These are phyloP conservation scores for Thaleichthys pacificus DNA, from an alignment of 2,797 vertebrate species.

Conservation along the genomic window DNA sequence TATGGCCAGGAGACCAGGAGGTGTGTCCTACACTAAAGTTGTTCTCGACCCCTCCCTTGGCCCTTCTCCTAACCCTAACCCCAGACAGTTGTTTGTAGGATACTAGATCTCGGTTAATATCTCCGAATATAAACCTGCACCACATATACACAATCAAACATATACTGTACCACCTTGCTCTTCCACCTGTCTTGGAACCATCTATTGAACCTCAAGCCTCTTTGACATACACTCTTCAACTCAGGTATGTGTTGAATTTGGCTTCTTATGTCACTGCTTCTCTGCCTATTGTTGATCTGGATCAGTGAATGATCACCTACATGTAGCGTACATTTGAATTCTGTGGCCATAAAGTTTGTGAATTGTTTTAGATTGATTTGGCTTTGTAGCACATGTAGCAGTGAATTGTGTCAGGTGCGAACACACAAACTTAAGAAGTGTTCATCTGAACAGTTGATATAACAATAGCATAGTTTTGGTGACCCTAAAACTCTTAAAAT, in stretches of 20 bases:
- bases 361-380: conserved; percentile 15
- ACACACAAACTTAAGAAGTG: not conserved
- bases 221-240: conserved; percentile 18
- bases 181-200: conserved; percentile 26
- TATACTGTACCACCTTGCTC: conserved; percentile 24
- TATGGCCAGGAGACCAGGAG: conserved; percentile 57
- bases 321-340: not conserved
- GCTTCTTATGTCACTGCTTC: conserved; percentile 11
- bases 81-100: conserved; percentile 55
- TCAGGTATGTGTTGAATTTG: conserved; percentile 59
- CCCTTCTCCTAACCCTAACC: conserved; percentile 62
- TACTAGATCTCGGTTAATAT: conserved; percentile 48
- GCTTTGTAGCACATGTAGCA: conserved; percentile 1
- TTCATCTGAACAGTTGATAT: not conserved
- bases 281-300: not conserved
- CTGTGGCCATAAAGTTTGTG: not conserved
- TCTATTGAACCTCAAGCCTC: conserved; percentile 1
- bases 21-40: conserved; percentile 69
- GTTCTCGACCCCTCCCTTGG: conserved; percentile 69
- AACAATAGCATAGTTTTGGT: not conserved
- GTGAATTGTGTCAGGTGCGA: not conserved
- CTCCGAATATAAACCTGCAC: conserved; percentile 36
- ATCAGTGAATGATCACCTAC: not conserved
- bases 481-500: not conserved
- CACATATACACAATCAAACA: conserved; percentile 22